Conservation (phyloP, 64 coral and sea anemone species). For the Dendrophyllia cribrosa region DNA sequence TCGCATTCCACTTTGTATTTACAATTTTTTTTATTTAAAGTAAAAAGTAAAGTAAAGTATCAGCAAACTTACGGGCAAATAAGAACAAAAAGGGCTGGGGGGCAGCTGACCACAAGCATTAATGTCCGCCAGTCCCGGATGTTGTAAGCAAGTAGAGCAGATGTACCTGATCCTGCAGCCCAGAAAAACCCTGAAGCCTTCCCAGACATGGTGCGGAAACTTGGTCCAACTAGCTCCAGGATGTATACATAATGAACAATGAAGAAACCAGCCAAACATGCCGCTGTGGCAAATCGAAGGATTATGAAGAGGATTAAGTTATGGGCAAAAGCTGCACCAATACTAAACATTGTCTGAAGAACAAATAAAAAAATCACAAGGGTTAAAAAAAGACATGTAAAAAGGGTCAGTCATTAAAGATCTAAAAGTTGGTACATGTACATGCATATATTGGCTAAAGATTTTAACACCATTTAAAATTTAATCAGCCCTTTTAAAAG, state of each 20-base stretch:
- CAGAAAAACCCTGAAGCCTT: conserved; percentile 37
- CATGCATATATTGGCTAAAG: too few species aligned
- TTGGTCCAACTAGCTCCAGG: conserved; percentile 71
- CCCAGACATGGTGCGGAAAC: conserved; percentile 49
- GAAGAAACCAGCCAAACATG: conserved; percentile 18
- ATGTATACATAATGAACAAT: conserved; percentile 44
- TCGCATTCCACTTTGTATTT: too few species aligned
- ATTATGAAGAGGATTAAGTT: conserved; percentile 58
- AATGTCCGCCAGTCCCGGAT: conserved; percentile 65
- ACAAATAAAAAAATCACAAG: neutral
- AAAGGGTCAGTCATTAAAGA: too few species aligned
- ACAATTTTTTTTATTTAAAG: too few species aligned
- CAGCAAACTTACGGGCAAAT: conserved; percentile 45
- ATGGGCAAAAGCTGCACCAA: conserved; percentile 40
- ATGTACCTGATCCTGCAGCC: neutral
- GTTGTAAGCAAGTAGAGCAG: conserved; percentile 47
- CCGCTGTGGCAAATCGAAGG: conserved; percentile 36
- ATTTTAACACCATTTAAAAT: too few species aligned
- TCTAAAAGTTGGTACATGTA: too few species aligned
- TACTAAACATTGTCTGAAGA: neutral
- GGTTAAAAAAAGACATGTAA: too few species aligned
- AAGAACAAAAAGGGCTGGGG: neutral
- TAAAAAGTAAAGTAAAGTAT: too few species aligned
- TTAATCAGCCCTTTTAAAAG: too few species aligned
- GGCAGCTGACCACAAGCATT: conserved; percentile 1